Conservation (phyloP, 2,113 vertebrate genomes). For the Leuciscus idus region DNA sequence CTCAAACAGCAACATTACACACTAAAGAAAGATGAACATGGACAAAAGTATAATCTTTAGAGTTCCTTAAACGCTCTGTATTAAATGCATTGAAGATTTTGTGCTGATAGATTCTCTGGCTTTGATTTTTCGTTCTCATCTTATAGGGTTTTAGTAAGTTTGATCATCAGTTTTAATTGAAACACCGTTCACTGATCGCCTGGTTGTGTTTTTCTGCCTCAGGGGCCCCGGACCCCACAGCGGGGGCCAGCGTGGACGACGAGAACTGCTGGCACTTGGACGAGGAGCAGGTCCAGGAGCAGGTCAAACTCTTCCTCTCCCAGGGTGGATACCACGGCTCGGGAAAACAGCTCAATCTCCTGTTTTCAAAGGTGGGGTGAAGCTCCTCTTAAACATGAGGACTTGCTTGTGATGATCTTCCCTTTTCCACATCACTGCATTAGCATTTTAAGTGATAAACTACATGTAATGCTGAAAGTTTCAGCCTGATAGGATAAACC, state of each 20-base stretch:
- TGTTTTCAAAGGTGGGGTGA: constrained; percentile 93
- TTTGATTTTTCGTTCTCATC: background rate
- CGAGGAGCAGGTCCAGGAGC: constrained; percentile 97
- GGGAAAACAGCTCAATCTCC: constrained; percentile 96
- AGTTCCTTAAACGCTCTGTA: background rate
- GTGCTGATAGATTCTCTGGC: background rate
- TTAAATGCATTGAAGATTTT: background rate
- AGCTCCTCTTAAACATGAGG: background rate
- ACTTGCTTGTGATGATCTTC: background rate
- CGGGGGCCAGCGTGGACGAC: constrained; percentile 95
- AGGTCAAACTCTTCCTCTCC: constrained; percentile 97
- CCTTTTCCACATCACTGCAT: background rate
- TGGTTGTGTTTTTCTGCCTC: constrained; percentile 47
- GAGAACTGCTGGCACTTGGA: constrained; percentile 99
- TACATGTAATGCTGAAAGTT: background rate
- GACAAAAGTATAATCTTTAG: too few species aligned
- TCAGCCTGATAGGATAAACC: background rate
- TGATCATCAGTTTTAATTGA: background rate
- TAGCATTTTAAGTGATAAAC: background rate
- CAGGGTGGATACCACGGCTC: constrained; percentile 98
- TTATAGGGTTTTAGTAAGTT: background rate
- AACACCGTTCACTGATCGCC: background rate
- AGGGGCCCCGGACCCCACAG: constrained; percentile 98
- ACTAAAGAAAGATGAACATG: too few species aligned
- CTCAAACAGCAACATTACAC: too few species aligned